Percentiles rank a stretch among this genome's conserved stretches.
phyloP scores from a whole-genome alignment of 2,888 invertebrate genomes.

The Proisotoma minuta region DNA sequence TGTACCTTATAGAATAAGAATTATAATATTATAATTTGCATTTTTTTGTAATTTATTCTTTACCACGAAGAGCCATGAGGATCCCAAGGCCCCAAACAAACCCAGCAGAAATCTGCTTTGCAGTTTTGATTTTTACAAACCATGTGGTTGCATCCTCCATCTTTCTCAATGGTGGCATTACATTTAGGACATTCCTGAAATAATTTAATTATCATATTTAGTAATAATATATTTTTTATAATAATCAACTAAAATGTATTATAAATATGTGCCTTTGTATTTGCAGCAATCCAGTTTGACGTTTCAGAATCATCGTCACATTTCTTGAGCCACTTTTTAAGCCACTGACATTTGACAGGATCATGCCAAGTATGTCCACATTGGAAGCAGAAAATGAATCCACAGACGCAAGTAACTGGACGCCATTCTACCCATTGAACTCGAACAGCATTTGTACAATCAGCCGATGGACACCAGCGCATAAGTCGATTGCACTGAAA shows the following conservation, averaged over 20 bases:
- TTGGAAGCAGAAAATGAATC: slow-evolving; percentile 89
- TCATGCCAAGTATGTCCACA: slow-evolving; percentile 99
- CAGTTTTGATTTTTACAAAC: slow-evolving; percentile 97
- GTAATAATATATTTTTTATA: slow-evolving; percentile 3
- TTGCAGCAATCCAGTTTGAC: slow-evolving; percentile 98
- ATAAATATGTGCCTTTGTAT: slow-evolving; percentile 68
- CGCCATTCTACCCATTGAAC: slow-evolving; percentile 82
- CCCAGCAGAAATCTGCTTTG: slow-evolving; percentile 98
- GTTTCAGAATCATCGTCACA: slow-evolving; percentile 99
- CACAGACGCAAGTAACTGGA: slow-evolving; percentile 88
- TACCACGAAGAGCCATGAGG: slow-evolving; percentile 95
- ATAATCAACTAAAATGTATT: background rate
- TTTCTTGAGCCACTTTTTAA: slow-evolving; percentile 96
- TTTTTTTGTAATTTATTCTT: slow-evolving; percentile 63
- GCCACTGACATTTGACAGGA: slow-evolving; percentile 87
- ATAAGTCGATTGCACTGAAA: slow-evolving; percentile 84
- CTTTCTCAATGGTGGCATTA: slow-evolving; percentile 92
- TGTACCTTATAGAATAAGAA: slow-evolving; percentile 61
- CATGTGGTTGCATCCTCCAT: slow-evolving; percentile 99
- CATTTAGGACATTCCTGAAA: slow-evolving; percentile 88
- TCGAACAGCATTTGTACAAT: slow-evolving; percentile 93
- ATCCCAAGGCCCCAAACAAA: slow-evolving; percentile 97
- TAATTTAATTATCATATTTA: slow-evolving; percentile 17
- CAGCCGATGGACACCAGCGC: slow-evolving; percentile 96
- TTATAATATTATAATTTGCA: background rate